Percentiles rank a stretch among this genome's conserved stretches.
These are phyloP conservation scores for Conger conger DNA, from an alignment of 2,113 vertebrate species.

Conservation along the genomic window DNA sequence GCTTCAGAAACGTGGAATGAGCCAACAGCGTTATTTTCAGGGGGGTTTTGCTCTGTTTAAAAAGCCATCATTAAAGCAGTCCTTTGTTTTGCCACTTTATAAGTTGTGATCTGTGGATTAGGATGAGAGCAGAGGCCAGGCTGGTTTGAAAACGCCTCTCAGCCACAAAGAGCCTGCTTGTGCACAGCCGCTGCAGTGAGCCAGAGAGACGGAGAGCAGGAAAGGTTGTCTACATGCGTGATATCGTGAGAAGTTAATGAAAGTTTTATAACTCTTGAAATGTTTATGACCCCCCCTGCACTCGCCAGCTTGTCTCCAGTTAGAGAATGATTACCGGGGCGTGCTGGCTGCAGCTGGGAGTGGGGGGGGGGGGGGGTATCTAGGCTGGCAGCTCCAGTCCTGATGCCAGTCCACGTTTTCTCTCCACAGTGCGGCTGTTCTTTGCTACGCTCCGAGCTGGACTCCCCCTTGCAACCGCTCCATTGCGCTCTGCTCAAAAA, in stretches of 20 bases:
- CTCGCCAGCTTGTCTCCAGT: slow-evolving; percentile 73
- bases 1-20: slow-evolving; percentile 69
- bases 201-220: slow-evolving; percentile 51
- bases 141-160: slow-evolving; percentile 72
- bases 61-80: slow-evolving; percentile 76
- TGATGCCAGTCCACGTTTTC: not conserved
- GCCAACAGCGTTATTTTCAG: slow-evolving; percentile 53
- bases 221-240: slow-evolving; percentile 67
- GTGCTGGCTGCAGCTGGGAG: slow-evolving; percentile 46
- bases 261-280: slow-evolving; percentile 85
- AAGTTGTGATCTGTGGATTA: slow-evolving; percentile 81
- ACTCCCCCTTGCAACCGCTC: too few species aligned
- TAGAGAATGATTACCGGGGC: slow-evolving; percentile 59
- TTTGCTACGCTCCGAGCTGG: not conserved
- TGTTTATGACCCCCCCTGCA: slow-evolving; percentile 75
- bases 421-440: not conserved
- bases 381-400: slow-evolving; percentile 9
- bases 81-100: slow-evolving; percentile 81
- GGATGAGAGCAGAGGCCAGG: slow-evolving; percentile 78
- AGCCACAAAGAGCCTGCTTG: slow-evolving; percentile 74
- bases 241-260: slow-evolving; percentile 86
- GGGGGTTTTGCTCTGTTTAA: slow-evolving; percentile 63
- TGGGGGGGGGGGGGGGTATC: slow-evolving; percentile 27
- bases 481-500: too few species aligned
- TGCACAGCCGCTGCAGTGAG: slow-evolving; percentile 48